phyloP scores from a whole-genome alignment of 2,888 invertebrate genomes.

The Cantharis lateralis region DNA sequence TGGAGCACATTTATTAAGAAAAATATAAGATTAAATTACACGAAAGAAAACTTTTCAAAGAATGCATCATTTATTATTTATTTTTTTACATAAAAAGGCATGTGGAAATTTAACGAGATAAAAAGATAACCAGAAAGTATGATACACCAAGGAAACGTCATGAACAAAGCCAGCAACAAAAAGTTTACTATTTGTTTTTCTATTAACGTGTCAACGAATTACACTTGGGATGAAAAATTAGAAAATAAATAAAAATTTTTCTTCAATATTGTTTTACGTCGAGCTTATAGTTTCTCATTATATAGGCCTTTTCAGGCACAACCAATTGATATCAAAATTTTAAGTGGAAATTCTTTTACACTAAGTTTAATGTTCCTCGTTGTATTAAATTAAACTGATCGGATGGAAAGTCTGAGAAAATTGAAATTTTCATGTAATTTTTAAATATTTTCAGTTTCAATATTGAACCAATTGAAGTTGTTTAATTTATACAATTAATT shows the following conservation, averaged over 20 bases:
- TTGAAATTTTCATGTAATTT: neutral
- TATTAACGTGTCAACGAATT: slow-evolving; percentile 7
- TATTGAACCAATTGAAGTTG: neutral
- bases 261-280: neutral
- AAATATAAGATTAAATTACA: neutral
- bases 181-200: slow-evolving; percentile 10
- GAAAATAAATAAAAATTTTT: slow-evolving; percentile 14
- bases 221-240: slow-evolving; percentile 8
- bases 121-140: slow-evolving; percentile 2
- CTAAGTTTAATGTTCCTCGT: neutral
- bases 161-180: neutral
- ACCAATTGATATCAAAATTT: neutral
- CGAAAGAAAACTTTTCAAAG: neutral
- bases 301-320: neutral
- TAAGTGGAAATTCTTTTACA: neutral
- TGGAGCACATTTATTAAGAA: neutral
- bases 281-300: neutral
- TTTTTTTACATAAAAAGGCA: neutral
- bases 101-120: neutral
- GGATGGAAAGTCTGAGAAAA: neutral
- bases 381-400: neutral
- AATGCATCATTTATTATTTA: neutral
- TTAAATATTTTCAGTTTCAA: neutral
- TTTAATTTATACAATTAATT: neutral
- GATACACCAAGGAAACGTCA: neutral